phyloP scores from a whole-genome alignment of 1,140 invertebrate species.

The Copidosoma floridanum region DNA sequence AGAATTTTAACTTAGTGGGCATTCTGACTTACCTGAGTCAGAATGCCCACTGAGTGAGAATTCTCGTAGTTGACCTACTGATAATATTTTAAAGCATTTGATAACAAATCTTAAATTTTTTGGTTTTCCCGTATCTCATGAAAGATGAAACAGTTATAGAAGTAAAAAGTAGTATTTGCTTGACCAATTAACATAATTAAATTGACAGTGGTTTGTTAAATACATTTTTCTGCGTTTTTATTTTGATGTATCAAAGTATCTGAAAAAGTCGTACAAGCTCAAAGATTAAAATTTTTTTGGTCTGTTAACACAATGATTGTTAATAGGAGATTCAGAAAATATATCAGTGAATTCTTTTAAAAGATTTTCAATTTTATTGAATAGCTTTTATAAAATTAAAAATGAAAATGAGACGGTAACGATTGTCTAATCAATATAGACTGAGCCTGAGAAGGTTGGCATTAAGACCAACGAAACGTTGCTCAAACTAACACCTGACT shows the following conservation, averaged over 20 bases:
- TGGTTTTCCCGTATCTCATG: slow-evolving; percentile 26
- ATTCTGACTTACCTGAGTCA: no score
- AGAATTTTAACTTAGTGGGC: no score
- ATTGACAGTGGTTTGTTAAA: slow-evolving; percentile 33
- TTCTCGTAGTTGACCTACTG: no score
- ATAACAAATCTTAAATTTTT: slow-evolving; percentile 15
- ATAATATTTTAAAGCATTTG: slow-evolving; percentile 29
- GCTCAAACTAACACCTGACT: no score
- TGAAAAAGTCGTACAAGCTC: slow-evolving; percentile 31
- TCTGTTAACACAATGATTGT: slow-evolving; percentile 35
- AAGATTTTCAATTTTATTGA: slow-evolving; percentile 30
- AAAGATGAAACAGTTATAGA: slow-evolving; percentile 31
- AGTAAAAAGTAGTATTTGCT: slow-evolving; percentile 29
- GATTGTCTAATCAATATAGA: no score
- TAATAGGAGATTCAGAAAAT: slow-evolving; percentile 31
- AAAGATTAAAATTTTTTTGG: slow-evolving; percentile 30
- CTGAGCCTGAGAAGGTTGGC: no score
- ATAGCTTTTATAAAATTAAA: no score
- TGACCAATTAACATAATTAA: slow-evolving; percentile 26
- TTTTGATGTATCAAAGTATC: slow-evolving; percentile 27
- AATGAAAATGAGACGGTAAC: no score
- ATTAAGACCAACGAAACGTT: no score
- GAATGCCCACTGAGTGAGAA: no score
- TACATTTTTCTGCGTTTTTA: slow-evolving; percentile 25
- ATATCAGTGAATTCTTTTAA: slow-evolving; percentile 33